phyloP scores from a whole-genome alignment of 1,140 invertebrate genomes.

The Gyrodactylus bullatarudis region DNA sequence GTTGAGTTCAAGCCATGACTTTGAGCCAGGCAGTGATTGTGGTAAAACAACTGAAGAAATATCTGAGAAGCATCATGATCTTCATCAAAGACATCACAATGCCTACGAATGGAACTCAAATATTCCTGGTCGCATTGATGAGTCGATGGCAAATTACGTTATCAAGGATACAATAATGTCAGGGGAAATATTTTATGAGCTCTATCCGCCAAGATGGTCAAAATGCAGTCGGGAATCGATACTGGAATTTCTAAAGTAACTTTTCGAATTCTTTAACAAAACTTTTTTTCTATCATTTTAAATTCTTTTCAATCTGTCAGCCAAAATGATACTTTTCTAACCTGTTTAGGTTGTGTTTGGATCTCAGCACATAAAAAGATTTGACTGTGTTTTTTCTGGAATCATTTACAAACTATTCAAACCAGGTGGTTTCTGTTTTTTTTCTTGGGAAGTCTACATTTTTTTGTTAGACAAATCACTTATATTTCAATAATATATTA shows the following conservation, averaged over 20 bases:
- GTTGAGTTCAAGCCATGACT: not conserved
- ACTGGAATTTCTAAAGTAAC: not conserved
- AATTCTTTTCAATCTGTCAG: no score
- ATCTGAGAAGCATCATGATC: no score
- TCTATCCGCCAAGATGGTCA: not conserved
- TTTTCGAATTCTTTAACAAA: not conserved
- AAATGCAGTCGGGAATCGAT: constrained; percentile 2
- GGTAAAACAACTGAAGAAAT: not conserved
- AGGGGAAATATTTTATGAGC: not conserved
- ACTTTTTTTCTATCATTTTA: not conserved
- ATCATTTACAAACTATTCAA: no score
- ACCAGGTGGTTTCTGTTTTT: no score
- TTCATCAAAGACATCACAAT: not conserved
- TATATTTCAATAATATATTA: no score
- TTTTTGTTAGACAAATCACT: no score
- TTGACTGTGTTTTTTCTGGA: no score
- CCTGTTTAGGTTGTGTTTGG: no score
- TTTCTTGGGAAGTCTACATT: no score
- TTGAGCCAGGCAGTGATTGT: not conserved
- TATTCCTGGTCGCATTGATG: not conserved
- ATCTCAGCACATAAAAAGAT: no score
- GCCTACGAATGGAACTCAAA: not conserved
- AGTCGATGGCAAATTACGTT: not conserved
- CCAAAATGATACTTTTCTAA: no score
- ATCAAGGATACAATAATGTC: constrained; percentile 1